Conservation (phyloP, 2,797 vertebrate genomes). For the Enteromius viviparus region DNA sequence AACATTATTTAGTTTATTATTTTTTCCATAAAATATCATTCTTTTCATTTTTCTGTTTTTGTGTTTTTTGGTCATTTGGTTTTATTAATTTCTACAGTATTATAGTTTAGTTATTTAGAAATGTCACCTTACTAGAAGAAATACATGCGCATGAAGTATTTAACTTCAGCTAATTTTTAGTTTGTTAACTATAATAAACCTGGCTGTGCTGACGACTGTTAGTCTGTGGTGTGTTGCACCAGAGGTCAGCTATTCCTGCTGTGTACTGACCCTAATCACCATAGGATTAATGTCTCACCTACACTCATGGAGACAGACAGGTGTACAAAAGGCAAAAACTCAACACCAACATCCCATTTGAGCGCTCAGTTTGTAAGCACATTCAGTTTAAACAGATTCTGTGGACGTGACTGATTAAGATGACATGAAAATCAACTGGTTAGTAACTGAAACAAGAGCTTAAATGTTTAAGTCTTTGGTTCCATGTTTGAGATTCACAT, state of each 20-base stretch:
- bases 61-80: neutral
- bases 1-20: neutral
- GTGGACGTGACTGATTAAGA: neutral
- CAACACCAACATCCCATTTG: neutral
- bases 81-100: neutral
- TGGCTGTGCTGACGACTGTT: neutral
- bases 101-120: neutral
- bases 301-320: constrained; percentile 19
- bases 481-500: neutral
- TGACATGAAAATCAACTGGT: neutral
- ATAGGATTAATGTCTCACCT: constrained; percentile 41
- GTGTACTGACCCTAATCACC: constrained; percentile 43
- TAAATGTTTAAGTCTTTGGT: neutral
- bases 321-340: constrained; percentile 11
- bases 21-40: neutral
- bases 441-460: neutral
- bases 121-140: neutral
- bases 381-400: neutral
- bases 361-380: neutral
- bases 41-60: neutral
- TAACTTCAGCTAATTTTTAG: neutral
- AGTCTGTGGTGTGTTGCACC: neutral
- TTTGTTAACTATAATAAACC: neutral
- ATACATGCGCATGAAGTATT: neutral
- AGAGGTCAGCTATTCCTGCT: constrained; percentile 36